Evolutionary conservation across 2,113 vertebrate genomes (phyloP).

Genomic region (Oplegnathus fasciatus): DNA sequence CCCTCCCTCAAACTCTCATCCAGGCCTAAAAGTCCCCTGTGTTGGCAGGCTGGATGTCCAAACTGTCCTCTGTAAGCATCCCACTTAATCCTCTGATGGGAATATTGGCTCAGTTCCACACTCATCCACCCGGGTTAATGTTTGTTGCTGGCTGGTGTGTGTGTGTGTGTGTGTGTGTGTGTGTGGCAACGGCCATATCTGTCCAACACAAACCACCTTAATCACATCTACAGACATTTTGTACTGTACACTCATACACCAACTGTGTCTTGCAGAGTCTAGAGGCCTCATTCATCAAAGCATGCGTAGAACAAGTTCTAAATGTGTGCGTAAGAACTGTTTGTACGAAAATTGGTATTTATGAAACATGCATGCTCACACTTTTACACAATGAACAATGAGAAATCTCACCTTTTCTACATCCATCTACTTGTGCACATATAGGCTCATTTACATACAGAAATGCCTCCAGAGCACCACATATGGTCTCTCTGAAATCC

Average conservation of each 20-base stretch:
- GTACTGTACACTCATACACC: background rate
- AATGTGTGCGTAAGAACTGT: background rate
- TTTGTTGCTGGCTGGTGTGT: constrained; percentile 1
- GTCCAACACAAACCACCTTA: constrained; percentile 31
- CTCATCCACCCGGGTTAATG: constrained; percentile 29
- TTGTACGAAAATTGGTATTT: background rate
- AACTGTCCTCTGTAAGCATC: constrained; percentile 44
- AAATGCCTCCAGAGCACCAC: background rate
- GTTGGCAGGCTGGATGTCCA: constrained; percentile 43
- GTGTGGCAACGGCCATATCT: background rate
- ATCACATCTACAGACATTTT: constrained; percentile 39
- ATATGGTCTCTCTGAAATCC: background rate
- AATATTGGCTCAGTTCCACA: constrained; percentile 65
- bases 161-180: constrained; percentile 24
- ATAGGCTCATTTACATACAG: background rate
- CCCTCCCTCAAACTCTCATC: constrained; percentile 1
- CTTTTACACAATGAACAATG: background rate
- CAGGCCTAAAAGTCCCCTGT: constrained; percentile 5
- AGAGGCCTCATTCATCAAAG: constrained; percentile 10
- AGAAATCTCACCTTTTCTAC: background rate
- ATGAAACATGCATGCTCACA: background rate
- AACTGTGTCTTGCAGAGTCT: constrained; percentile 14
- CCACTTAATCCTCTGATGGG: constrained; percentile 71
- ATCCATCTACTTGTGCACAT: background rate
- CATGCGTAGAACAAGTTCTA: background rate